Conservation (phyloP, 2,797 vertebrate genomes). For the Aphelocoma californica region DNA sequence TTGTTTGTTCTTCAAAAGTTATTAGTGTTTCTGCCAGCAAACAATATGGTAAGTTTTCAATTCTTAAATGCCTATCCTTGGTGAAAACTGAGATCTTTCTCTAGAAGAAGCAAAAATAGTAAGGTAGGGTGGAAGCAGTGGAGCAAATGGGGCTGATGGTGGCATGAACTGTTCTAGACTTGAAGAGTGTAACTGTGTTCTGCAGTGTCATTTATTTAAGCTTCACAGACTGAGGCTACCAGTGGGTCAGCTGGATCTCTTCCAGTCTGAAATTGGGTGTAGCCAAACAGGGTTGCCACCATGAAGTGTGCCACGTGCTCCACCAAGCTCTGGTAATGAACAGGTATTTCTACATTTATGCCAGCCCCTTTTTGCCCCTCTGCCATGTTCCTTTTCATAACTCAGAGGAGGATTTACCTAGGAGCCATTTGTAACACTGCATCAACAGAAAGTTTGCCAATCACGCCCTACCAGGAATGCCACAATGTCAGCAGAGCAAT, state of each 20-base stretch:
- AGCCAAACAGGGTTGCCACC: not conserved
- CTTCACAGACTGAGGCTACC: not conserved
- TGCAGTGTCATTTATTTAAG: not conserved
- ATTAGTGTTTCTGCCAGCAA: not conserved
- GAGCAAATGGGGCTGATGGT: not conserved
- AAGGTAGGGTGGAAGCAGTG: not conserved
- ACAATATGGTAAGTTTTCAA: not conserved
- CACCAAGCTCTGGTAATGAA: not conserved
- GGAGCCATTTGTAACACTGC: not conserved
- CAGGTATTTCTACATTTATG: not conserved
- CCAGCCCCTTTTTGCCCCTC: not conserved
- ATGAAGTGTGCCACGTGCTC: accelerated
- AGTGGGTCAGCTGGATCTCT: not conserved
- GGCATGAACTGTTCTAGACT: not conserved
- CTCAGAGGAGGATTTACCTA: not conserved
- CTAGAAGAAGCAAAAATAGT: not conserved
- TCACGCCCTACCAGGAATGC: not conserved
- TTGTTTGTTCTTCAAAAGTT: not conserved
- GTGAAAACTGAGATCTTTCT: not conserved
- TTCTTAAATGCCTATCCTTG: not conserved
- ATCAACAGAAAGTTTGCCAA: not conserved
- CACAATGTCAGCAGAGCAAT: not conserved
- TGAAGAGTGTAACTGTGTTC: not conserved
- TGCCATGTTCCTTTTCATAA: not conserved
- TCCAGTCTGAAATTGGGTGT: not conserved